phyloP scores from a whole-genome alignment of 2,113 vertebrate species.

The Bothrops jararaca region DNA sequence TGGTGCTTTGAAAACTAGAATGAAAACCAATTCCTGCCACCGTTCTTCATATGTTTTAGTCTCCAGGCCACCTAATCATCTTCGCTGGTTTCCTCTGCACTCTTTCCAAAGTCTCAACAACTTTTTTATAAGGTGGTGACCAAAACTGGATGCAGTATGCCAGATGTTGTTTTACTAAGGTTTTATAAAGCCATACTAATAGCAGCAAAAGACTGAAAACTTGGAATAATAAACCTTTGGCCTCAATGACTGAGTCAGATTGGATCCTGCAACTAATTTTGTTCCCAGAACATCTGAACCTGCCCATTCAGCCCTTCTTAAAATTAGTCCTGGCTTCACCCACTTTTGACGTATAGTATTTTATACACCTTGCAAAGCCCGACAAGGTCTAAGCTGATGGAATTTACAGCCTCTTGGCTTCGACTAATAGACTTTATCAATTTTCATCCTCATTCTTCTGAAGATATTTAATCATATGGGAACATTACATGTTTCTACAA shows the following conservation, averaged over 20 bases:
- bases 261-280: not conserved
- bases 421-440: not conserved
- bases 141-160: too few species aligned
- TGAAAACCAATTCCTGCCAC: too few species aligned
- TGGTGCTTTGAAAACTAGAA: too few species aligned
- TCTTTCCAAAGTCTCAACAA: too few species aligned
- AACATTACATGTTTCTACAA: slow-evolving; percentile 13
- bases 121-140: too few species aligned
- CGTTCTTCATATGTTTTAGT: too few species aligned
- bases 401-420: not conserved
- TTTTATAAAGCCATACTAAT: too few species aligned
- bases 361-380: not conserved
- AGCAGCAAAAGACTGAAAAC: not conserved
- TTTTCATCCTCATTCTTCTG: not conserved
- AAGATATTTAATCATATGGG: not conserved
- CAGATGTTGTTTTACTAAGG: too few species aligned
- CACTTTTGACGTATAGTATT: not conserved
- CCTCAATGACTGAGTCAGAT: not conserved
- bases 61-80: too few species aligned
- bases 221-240: not conserved
- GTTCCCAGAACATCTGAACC: not conserved
- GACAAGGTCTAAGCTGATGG: not conserved
- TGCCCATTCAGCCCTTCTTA: not conserved
- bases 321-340: not conserved
- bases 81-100: too few species aligned